A percentile compares a stretch with the other conserved stretches of the same genome.
These are phyloP conservation scores for Phataginus tricuspis DNA, from an alignment of 2,797 vertebrate genomes.

Conservation along the genomic window DNA sequence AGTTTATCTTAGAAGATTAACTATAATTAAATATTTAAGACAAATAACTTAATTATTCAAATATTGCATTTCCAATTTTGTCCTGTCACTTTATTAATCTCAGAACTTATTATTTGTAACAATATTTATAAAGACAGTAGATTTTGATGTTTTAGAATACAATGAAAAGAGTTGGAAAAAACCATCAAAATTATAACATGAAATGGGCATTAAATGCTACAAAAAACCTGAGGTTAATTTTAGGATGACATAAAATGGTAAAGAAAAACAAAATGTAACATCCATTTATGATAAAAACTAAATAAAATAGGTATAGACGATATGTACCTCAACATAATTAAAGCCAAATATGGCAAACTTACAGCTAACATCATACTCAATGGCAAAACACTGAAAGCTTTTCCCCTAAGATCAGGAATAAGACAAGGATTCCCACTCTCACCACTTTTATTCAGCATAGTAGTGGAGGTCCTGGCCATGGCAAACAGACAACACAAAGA, in stretches of 20 bases:
- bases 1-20: neutral
- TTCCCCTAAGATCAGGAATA: too few relatives aligned
- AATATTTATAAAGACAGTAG: slow-evolving; percentile 3
- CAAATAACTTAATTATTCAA: neutral
- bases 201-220: neutral
- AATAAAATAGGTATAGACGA: too few relatives aligned
- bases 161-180: neutral
- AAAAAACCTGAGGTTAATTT: neutral
- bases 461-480: too few relatives aligned
- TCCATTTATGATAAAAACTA: too few relatives aligned
- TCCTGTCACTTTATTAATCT: neutral
- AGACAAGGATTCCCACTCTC: too few relatives aligned
- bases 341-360: too few relatives aligned
- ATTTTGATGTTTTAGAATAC: neutral
- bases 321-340: too few relatives aligned
- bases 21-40: neutral
- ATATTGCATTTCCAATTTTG: neutral
- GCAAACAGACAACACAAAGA: too few relatives aligned
- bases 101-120: neutral
- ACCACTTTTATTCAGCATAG: too few relatives aligned
- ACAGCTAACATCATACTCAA: too few relatives aligned
- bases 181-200: neutral
- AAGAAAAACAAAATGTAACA: neutral
- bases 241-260: neutral
- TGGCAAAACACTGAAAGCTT: too few relatives aligned